A percentile compares a stretch with the other conserved stretches of the same genome.
These are phyloP conservation scores for Passer montanus DNA, from an alignment of 2,113 vertebrate genomes.

Conservation along the genomic window DNA sequence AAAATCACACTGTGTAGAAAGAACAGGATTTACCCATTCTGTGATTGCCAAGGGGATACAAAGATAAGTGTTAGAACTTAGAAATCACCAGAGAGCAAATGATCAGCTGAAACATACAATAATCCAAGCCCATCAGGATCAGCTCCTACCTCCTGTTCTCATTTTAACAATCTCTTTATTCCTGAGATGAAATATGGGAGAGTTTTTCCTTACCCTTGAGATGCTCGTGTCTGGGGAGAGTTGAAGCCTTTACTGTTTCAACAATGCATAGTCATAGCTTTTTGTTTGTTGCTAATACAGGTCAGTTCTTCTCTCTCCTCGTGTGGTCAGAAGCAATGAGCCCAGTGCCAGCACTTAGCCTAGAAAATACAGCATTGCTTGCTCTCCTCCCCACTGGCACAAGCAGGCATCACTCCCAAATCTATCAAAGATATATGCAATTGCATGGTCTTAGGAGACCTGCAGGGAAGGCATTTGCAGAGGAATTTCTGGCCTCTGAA, in stretches of 20 bases:
- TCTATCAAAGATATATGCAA: background rate
- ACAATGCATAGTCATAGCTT: accelerated
- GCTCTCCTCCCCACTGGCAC: background rate
- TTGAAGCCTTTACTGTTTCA: background rate
- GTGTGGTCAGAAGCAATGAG: background rate
- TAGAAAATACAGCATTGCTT: background rate
- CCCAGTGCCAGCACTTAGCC: background rate
- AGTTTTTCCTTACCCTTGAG: too few species aligned
- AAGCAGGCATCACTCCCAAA: background rate
- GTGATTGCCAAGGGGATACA: background rate
- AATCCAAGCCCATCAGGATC: background rate
- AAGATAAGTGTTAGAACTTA: background rate
- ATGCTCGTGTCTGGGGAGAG: background rate
- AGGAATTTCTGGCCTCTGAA: background rate
- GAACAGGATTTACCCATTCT: background rate
- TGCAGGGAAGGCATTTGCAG: background rate
- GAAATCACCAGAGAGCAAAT: background rate
- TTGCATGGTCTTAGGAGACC: background rate
- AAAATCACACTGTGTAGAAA: background rate
- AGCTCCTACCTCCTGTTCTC: background rate
- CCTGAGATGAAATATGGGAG: background rate
- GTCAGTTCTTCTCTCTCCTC: background rate
- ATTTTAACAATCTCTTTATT: background rate
- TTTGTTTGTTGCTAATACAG: background rate
- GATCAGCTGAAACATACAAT: background rate